A percentile compares a stretch with the other conserved stretches of the same genome.
Evolutionary conservation across 2,797 vertebrate species (phyloP).

Genomic region (Sebastes minor): DNA sequence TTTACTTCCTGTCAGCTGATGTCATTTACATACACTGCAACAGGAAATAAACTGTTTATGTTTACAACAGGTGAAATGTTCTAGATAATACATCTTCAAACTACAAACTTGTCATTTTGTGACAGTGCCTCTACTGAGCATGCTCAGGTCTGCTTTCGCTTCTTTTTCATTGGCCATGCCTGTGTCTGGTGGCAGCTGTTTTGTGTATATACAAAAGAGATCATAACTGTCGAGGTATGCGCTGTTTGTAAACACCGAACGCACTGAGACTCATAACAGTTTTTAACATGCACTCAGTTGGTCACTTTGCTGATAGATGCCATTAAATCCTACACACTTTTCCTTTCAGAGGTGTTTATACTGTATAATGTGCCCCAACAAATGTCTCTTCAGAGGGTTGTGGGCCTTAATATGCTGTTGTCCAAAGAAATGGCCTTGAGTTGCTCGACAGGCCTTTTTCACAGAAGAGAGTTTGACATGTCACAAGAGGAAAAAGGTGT

Average conservation of each 20-base stretch:
- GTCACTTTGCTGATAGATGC: too few relatives aligned
- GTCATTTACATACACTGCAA: too few relatives aligned
- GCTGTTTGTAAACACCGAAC: slow-evolving; percentile 13
- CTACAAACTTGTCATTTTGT: not conserved
- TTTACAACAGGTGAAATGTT: too few relatives aligned
- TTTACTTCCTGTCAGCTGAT: too few relatives aligned
- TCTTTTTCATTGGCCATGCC: not conserved
- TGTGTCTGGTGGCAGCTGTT: slow-evolving; percentile 19
- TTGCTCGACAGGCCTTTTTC: not conserved
- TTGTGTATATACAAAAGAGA: slow-evolving; percentile 64
- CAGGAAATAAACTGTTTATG: too few relatives aligned
- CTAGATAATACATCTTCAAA: not conserved
- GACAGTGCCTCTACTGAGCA: slow-evolving; percentile 13
- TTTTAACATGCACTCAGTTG: not conserved
- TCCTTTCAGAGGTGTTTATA: not conserved
- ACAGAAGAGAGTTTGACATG: too few relatives aligned
- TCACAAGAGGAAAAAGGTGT: too few relatives aligned
- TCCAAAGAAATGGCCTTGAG: not conserved
- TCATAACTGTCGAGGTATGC: slow-evolving; percentile 20
- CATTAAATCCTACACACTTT: too few relatives aligned
- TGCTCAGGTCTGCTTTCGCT: not conserved
- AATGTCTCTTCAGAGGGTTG: not conserved
- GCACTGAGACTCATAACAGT: not conserved
- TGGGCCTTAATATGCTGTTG: not conserved
- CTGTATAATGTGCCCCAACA: not conserved